Conservation (phyloP, 2,888 invertebrate genomes). For the Lepidochrysops patricia region DNA sequence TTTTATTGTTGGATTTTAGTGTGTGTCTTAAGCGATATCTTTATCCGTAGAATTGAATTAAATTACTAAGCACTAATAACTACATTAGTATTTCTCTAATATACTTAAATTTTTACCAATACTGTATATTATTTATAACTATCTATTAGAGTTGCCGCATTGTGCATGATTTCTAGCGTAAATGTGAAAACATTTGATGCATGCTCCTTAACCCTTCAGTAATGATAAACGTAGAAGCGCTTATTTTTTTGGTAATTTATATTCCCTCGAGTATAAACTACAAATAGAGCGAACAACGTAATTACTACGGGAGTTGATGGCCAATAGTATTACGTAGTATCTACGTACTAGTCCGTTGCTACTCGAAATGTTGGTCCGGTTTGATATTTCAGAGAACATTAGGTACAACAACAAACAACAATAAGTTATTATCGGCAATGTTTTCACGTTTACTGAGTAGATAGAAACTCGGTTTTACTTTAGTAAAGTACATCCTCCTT, state of each 20-base stretch:
- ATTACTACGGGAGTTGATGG: neutral
- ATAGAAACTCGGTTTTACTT: neutral
- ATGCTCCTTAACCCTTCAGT: neutral
- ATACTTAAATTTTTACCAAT: neutral
- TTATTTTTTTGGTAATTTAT: neutral
- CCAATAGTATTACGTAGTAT: neutral
- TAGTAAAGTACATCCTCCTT: neutral
- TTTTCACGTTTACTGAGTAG: constrained; percentile 22
- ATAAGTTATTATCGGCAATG: constrained; percentile 23
- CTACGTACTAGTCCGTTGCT: constrained; percentile 18
- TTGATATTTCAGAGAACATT: constrained; percentile 12
- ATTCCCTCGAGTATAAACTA: neutral
- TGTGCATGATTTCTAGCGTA: neutral
- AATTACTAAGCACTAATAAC: neutral
- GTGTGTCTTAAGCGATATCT: too few species aligned
- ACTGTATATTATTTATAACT: neutral
- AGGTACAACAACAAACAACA: constrained; percentile 21
- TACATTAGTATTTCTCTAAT: too few species aligned
- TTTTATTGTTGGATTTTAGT: neutral
- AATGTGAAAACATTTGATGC: neutral
- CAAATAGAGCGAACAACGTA: neutral
- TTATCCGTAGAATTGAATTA: neutral
- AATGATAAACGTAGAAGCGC: neutral
- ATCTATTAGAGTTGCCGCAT: neutral
- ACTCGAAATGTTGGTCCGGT: constrained; percentile 12